Evolutionary conservation across 2,888 invertebrate species (phyloP).

Genomic region (Phymatocera aterrima): DNA sequence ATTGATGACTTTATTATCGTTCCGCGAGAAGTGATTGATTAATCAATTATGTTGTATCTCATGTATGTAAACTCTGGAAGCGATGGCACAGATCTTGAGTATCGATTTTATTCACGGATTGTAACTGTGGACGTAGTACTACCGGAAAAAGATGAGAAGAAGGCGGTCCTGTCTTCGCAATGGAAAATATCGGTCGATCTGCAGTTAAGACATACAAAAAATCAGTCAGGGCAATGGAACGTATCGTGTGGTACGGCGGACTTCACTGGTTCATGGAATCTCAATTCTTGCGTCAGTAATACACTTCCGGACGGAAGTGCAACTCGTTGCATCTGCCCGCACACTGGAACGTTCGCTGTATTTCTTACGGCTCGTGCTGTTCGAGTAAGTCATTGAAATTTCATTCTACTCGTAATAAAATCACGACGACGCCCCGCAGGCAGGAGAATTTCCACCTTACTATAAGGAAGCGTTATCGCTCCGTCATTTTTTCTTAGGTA

Average conservation of each 20-base stretch:
- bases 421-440: background rate
- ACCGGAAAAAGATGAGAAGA: conserved; percentile 55
- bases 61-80: conserved; percentile 68
- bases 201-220: conserved; percentile 76
- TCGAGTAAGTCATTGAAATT: conserved; percentile 58
- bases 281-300: conserved; percentile 77
- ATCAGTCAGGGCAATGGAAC: conserved; percentile 74
- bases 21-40: conserved; percentile 58
- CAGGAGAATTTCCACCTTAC: too few relatives aligned
- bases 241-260: conserved; percentile 75
- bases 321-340: conserved; percentile 80
- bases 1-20: conserved; percentile 26
- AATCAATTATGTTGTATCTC: conserved; percentile 11
- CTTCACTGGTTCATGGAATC: conserved; percentile 79
- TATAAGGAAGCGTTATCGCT: too few relatives aligned
- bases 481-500: conserved; percentile 56
- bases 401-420: background rate
- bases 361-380: conserved; percentile 77
- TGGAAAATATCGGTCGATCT: conserved; percentile 73
- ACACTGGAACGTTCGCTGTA: conserved; percentile 80
- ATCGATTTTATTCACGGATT: conserved; percentile 80
- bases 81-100: conserved; percentile 82
- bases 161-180: background rate
- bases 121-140: conserved; percentile 71
- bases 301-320: conserved; percentile 69